Percentiles rank a stretch among this genome's conserved stretches.
Evolutionary conservation across 2,888 invertebrate genomes (phyloP).

Genomic region (Tethea ocularis): DNA sequence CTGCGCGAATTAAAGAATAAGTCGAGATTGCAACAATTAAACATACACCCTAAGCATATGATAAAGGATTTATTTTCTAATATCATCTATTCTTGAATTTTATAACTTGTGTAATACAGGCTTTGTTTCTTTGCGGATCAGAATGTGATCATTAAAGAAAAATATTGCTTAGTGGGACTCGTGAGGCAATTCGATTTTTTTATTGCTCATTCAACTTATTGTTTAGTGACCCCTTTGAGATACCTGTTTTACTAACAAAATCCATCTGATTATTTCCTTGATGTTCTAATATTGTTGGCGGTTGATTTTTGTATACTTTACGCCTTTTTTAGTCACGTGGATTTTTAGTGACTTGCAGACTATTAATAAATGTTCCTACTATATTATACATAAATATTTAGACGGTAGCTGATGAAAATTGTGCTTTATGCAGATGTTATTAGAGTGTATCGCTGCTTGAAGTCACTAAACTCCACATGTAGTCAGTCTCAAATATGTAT

Average conservation of each 20-base stretch:
- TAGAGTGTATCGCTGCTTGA: constrained; percentile 8
- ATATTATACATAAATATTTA: not conserved
- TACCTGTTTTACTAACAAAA: no score
- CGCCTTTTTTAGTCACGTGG: not conserved
- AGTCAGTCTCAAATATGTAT: constrained; percentile 14
- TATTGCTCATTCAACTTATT: no score
- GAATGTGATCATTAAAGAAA: no score
- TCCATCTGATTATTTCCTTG: not conserved
- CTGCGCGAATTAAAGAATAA: no score
- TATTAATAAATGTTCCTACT: not conserved
- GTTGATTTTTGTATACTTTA: not conserved
- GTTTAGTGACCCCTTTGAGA: no score
- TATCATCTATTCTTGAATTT: not conserved
- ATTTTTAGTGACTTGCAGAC: constrained; percentile 5
- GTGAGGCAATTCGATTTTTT: no score
- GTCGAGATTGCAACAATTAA: no score
- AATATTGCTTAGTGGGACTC: no score
- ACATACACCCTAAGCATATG: not conserved
- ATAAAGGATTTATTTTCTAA: not conserved
- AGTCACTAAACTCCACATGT: constrained; percentile 30
- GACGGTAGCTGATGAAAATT: not conserved
- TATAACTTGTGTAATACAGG: not conserved
- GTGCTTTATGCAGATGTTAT: not conserved
- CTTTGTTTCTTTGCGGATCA: no score
- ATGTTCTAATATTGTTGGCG: not conserved